Base-by-base conservation (phyloP, 2,888 invertebrate species). In the Coenonympha glycerion region DNA sequence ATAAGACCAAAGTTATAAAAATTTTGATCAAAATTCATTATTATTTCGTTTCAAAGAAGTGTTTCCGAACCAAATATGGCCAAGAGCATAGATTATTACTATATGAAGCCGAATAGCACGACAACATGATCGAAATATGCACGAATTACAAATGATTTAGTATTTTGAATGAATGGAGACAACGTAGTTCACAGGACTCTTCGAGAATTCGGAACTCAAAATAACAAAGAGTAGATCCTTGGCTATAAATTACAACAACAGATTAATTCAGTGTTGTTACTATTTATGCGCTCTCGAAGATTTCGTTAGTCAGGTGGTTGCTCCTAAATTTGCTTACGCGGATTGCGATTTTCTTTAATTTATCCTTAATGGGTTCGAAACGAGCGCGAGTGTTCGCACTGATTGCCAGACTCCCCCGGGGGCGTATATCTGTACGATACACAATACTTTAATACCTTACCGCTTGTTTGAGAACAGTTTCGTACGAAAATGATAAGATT, bases 331-430 rank as follows among this genome's bases (percentile, higher is more conserved):
- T 76, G 71, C 76, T 75, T 78, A 73, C 69, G 63, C 60, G 64
- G 64, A 69, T 65, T 66, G 70, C 71, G 79, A 79, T 74, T 68
- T 68, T 62, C 69, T 75, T 83, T 83, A 80, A 85, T 85, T 81
- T 79, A 79, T 71, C 76, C 74, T 69, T 82, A 84, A 85, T 83
- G 81, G 76, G 65, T 76, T 81, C 72, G 67, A 68, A 79, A 80
- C 75, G 78, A 77, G 75, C 73, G 73, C 68, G 69, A 70, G 71
- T 67, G 72, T 66, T 69, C 66, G 66, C 71, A 67, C 73, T 77
- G 83, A 83, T 83, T 82, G 78, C 80, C 71, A 82, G 80, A 82
- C 81, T 75, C 83, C 76, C 80, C 6, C 28, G 76, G 64, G 79
- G 57, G 63, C 58, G 59, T 59, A 60, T 53, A 57, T 61, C 58